phyloP scores from a whole-genome alignment of 2,888 invertebrate genomes.

The Oscheius sp. region DNA sequence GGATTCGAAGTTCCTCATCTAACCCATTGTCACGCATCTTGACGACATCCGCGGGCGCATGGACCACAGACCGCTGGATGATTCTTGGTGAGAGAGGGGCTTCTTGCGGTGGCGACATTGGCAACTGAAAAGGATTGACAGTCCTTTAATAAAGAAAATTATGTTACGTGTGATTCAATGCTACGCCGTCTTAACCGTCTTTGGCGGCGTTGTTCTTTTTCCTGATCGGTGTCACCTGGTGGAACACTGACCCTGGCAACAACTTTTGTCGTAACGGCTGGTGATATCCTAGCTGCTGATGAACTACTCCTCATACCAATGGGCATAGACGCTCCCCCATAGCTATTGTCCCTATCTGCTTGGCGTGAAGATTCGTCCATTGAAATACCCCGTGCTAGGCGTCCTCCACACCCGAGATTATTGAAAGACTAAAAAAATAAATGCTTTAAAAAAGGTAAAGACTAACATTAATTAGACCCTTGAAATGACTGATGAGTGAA shows the following conservation, averaged over 20 bases:
- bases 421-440: conserved; percentile 59
- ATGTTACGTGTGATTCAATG: conserved; percentile 46
- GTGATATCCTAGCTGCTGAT: conserved; percentile 42
- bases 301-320: conserved; percentile 38
- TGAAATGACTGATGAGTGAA: conserved; percentile 66
- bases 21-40: conserved; percentile 54
- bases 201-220: conserved; percentile 56
- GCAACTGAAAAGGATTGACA: conserved; percentile 24
- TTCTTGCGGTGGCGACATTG: conserved; percentile 23
- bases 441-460: neutral
- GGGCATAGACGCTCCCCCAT: conserved; percentile 29
- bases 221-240: conserved; percentile 40
- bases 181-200: conserved; percentile 56
- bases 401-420: conserved; percentile 57
- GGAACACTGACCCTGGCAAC: conserved; percentile 41
- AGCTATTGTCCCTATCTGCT: conserved; percentile 35
- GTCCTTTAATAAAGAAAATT: neutral
- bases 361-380: conserved; percentile 52
- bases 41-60: conserved; percentile 43
- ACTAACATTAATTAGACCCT: conserved; percentile 67
- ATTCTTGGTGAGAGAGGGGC: conserved; percentile 42
- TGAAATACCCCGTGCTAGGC: conserved; percentile 57
- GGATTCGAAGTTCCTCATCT: conserved; percentile 53
- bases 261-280: conserved; percentile 41
- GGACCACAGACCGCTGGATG: conserved; percentile 42